Evolutionary conservation across 2,888 invertebrate species (phyloP).

Genomic region (Gymnoscelis rufifasciata): DNA sequence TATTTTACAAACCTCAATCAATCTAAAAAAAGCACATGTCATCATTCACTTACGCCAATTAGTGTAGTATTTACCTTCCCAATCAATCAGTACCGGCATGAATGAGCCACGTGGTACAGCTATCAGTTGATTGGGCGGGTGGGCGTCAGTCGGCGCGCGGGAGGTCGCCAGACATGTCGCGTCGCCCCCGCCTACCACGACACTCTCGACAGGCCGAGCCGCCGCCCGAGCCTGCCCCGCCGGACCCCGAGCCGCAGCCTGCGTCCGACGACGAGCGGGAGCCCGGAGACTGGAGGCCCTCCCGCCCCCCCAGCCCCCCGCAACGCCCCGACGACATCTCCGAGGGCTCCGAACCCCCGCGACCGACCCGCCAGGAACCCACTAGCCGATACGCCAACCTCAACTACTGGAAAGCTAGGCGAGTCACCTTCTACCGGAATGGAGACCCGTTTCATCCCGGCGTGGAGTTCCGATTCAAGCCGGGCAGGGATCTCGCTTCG

Average conservation of each 20-base stretch:
- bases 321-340: conserved; percentile 68
- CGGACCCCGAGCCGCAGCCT: conserved; percentile 59
- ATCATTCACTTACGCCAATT: background rate
- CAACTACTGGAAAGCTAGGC: conserved; percentile 91
- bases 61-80: conserved; percentile 18
- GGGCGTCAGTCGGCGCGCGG: conserved; percentile 59
- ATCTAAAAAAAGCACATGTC: background rate
- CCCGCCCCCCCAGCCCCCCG: conserved; percentile 63
- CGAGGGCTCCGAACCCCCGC: conserved; percentile 71
- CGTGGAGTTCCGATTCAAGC: conserved; percentile 90
- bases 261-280: conserved; percentile 75
- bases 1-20: background rate
- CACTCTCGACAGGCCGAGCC: conserved; percentile 62
- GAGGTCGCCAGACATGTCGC: conserved; percentile 64
- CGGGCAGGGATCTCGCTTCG: conserved; percentile 91
- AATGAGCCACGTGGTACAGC: conserved; percentile 45
- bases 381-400: conserved; percentile 86
- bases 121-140: conserved; percentile 58
- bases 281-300: conserved; percentile 75
- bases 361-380: conserved; percentile 79
- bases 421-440: conserved; percentile 95
- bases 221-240: conserved; percentile 35
- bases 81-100: conserved; percentile 53
- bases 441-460: conserved; percentile 96
- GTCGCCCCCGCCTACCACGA: conserved; percentile 65